Conservation (phyloP, 2,888 invertebrate genomes). For the Dasypogon diadema region DNA sequence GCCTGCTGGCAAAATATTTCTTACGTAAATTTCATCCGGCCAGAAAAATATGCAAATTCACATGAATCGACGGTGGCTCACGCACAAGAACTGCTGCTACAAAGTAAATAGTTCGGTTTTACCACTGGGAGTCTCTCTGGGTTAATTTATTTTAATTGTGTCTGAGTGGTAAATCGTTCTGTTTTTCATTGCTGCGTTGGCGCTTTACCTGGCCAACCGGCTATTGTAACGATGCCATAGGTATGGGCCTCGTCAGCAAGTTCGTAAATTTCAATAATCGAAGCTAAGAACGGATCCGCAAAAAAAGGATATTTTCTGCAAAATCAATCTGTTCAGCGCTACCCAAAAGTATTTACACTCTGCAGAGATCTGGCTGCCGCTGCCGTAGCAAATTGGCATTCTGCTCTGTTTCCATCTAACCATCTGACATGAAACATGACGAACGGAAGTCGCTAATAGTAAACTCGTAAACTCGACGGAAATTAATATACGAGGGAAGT, state of each 20-base stretch:
- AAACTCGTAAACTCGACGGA: slow-evolving; percentile 55
- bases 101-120: slow-evolving; percentile 1
- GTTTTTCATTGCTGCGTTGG: neutral
- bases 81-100: slow-evolving; percentile 1
- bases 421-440: slow-evolving; percentile 49
- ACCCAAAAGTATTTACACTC: slow-evolving; percentile 20
- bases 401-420: slow-evolving; percentile 47
- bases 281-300: slow-evolving; percentile 13
- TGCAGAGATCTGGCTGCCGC: slow-evolving; percentile 12
- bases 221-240: neutral
- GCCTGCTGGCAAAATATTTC: neutral
- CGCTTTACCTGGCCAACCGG: neutral
- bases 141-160: slow-evolving; percentile 44
- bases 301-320: slow-evolving; percentile 10
- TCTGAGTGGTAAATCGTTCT: slow-evolving; percentile 33
- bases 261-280: slow-evolving; percentile 30
- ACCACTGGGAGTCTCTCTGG: slow-evolving; percentile 20
- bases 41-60: neutral
- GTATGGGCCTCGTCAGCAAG: neutral
- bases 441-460: slow-evolving; percentile 58
- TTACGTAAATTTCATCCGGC: neutral
- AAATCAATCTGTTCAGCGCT: slow-evolving; percentile 12
- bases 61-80: neutral
- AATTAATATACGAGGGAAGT: slow-evolving; percentile 57
- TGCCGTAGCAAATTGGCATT: slow-evolving; percentile 40